Base-by-base conservation (phyloP, 2,888 invertebrate species). In the Lasioglossum zephyrum region DNA sequence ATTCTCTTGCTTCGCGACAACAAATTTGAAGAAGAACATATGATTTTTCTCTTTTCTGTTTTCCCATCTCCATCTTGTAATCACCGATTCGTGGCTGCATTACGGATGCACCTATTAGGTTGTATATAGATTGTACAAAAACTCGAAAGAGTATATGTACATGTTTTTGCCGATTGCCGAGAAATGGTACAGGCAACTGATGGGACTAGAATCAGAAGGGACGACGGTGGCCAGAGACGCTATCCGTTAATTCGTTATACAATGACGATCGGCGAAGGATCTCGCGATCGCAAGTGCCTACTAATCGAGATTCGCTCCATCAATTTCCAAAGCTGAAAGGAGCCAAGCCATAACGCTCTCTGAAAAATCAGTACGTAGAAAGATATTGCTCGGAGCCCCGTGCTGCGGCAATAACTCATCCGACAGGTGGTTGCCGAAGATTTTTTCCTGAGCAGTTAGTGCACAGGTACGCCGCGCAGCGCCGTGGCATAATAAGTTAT, bases 371-470 rank as follows among this genome's bases (percentile, higher is more conserved):
- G 73, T 9, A 31, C 22, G 26, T 22, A 36, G 49, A 36, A 31
- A 63, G 31, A 73, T 49, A 73, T 49, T 49, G 36, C 73, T 31
- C 49, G 22, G 0, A 73, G 31, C 11, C 18, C 72, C 69, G 79
- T 57, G 47, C 60, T 31, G 53, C 41, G 75, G 31, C 77, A 53
- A 84, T 87, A 82, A 85, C 81, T 88, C 73, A 88, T 70, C 53
- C 60, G 79, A 73, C 88, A 87, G 85, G 73, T 87, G 85, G 87
- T 72, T 63, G 75, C 73, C 26, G 39, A 31, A 49, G 11, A 70
- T 63, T 69, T 69, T 80, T 87, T 31, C 9, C 49, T 60, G n/a
- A 26, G 22, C 49, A 41, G 31, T 49, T 57, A 47, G 41, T 79
- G 44, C 53, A 18, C 11, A 22, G 26, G 47, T 63, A 73, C 63